Evolutionary conservation across 2,888 invertebrate genomes (phyloP).

Genomic region (Invenusta paracnida): DNA sequence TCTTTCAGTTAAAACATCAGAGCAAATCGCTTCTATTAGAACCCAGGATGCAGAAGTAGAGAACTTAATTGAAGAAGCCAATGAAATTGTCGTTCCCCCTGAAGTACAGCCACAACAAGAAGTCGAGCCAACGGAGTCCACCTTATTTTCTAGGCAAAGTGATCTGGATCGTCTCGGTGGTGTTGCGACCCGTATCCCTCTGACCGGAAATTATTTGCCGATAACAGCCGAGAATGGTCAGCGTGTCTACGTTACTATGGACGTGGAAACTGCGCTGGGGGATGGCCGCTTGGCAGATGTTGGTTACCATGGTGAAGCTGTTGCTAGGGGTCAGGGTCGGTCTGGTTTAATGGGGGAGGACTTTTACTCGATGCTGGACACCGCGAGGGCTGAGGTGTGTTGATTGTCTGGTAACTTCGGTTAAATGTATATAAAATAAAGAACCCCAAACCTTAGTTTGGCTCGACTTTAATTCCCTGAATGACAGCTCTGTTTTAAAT

Average conservation of each 20-base stretch:
- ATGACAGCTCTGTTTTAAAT: background rate
- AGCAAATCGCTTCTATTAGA: background rate
- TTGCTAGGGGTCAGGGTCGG: background rate
- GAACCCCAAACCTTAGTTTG: too few relatives aligned
- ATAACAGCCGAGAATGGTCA: background rate
- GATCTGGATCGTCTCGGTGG: background rate
- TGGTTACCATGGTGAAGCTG: background rate
- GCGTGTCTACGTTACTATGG: background rate
- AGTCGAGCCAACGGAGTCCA: background rate
- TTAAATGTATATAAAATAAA: background rate
- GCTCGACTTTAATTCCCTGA: background rate
- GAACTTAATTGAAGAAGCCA: background rate
- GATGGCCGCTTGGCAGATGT: too few relatives aligned
- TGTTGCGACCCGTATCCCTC: background rate
- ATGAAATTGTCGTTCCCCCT: background rate
- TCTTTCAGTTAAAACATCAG: background rate
- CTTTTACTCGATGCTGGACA: background rate
- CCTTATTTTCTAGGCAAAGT: background rate
- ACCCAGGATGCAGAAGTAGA: background rate
- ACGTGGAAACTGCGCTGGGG: background rate
- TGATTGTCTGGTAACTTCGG: background rate
- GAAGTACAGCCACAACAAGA: background rate
- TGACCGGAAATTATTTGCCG: background rate
- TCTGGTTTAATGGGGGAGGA: background rate
- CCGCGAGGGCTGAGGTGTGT: background rate